Conservation (phyloP, 2,888 invertebrate genomes). For the Tupiocoris notatus region DNA sequence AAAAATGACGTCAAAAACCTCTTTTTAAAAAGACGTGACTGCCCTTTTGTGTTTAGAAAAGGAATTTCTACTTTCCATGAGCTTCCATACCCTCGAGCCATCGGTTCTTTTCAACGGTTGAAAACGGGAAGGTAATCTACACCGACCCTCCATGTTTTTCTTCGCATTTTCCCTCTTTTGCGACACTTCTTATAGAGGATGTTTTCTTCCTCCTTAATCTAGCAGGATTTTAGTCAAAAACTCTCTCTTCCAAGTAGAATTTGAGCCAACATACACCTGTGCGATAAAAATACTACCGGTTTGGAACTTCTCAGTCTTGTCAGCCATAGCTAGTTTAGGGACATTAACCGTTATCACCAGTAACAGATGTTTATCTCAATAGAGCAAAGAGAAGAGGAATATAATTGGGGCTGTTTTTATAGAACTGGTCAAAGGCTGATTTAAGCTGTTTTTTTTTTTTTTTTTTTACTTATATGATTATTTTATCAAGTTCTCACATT, state of each 20-base stretch:
- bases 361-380: no score
- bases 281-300: no score
- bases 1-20: not conserved
- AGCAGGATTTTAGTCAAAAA: slow-evolving; percentile 8
- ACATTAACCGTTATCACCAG: no score
- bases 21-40: not conserved
- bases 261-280: not conserved
- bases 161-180: not conserved
- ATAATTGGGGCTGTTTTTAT: no score
- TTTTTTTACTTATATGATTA: no score
- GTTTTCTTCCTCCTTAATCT: slow-evolving; percentile 2
- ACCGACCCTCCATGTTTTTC: not conserved
- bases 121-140: not conserved
- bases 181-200: not conserved
- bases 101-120: not conserved
- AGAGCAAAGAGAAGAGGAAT: no score
- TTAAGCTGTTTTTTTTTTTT: no score
- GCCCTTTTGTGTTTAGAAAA: not conserved
- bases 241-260: slow-evolving; percentile 1
- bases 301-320: no score
- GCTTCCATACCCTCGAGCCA: not conserved
- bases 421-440: no score
- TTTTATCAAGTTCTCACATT: no score
- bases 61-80: not conserved
- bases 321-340: no score